Base-by-base conservation (phyloP, 2,113 vertebrate genomes). In the Lethenteron reissneri region DNA sequence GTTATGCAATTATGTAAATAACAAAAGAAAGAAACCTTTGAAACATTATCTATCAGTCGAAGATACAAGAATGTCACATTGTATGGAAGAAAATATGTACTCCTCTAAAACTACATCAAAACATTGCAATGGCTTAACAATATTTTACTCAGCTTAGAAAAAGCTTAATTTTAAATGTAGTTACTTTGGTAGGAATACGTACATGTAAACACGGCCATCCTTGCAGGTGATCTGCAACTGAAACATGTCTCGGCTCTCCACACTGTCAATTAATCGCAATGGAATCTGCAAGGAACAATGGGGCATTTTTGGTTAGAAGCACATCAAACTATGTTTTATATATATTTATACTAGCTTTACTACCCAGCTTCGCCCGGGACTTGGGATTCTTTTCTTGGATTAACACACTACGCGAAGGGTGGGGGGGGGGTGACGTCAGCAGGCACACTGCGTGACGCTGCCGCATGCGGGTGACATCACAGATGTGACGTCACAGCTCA, bases 181-280 rank as follows among this genome's bases (percentile, higher is more conserved):
- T n/a, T 68, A 25, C 64, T 17, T 68, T 25, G 25, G 64, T 68
- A n/a, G n/a, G 11, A n/a, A 68, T 9, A 25, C 25, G 64, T 9
- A 68, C n/a, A 68, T 9, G n/a, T 17, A 68, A 9, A 25, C 11
- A 11, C 25, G 64, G 79, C 88, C 96, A 84, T 99, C 94, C 79
- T 99, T 99, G 86, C 94, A 99, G 81, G 92, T 81, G 10, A 99
- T 95, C 80, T 97, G 91, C 77, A 97, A 82, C 82, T 99, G 94
- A 79, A 95, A 97, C 92, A 99, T 99, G 75, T 97, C 94, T 80
- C 94, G 86, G 80, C 88, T 88, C 82, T 99, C 94, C 81, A 95
- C 92, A 0, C 82, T 84, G 76, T 99, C 94, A 76, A 99, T 95
- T 80, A 99, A 87, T 79, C 90, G 86, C 78, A 99, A 87, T 81